Conservation (phyloP, 2,888 invertebrate species). For the Margaritifera margaritifera region DNA sequence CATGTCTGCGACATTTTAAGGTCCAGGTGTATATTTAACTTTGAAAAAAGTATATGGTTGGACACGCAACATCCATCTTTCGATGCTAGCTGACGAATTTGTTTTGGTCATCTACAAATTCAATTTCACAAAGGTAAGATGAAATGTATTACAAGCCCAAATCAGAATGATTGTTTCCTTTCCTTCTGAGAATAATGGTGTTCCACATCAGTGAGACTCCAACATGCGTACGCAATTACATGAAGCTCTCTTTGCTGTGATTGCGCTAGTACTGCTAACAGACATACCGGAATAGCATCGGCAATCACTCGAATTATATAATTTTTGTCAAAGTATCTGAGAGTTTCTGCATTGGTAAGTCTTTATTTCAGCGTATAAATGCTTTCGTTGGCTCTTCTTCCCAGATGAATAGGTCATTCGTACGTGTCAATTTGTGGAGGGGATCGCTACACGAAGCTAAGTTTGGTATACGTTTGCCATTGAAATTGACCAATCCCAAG, state of each 20-base stretch:
- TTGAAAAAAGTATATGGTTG: slow-evolving; percentile 24
- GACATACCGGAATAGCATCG: slow-evolving; percentile 34
- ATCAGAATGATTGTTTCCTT: slow-evolving; percentile 34
- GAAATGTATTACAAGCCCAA: slow-evolving; percentile 53
- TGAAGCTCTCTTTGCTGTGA: neutral
- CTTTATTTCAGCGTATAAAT: slow-evolving; percentile 17
- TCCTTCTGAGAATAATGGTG: slow-evolving; percentile 38
- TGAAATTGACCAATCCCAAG: slow-evolving; percentile 26
- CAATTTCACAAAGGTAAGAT: neutral
- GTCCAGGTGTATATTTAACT: too few species aligned
- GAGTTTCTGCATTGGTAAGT: slow-evolving; percentile 12
- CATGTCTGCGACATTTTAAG: too few species aligned
- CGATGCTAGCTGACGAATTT: slow-evolving; percentile 52
- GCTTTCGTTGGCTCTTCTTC: slow-evolving; percentile 8
- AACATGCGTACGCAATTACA: slow-evolving; percentile 7
- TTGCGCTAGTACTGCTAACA: slow-evolving; percentile 32
- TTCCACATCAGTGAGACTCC: neutral
- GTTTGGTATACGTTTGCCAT: slow-evolving; percentile 23
- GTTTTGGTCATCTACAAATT: slow-evolving; percentile 2
- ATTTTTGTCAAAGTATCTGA: slow-evolving; percentile 21
- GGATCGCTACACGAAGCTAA: slow-evolving; percentile 25
- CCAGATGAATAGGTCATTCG: slow-evolving; percentile 8
- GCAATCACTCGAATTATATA: too few species aligned
- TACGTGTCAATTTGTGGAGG: neutral
- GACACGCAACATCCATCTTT: slow-evolving; percentile 47